Conservation (phyloP, 2,888 invertebrate genomes). For the Dryobota labecula region DNA sequence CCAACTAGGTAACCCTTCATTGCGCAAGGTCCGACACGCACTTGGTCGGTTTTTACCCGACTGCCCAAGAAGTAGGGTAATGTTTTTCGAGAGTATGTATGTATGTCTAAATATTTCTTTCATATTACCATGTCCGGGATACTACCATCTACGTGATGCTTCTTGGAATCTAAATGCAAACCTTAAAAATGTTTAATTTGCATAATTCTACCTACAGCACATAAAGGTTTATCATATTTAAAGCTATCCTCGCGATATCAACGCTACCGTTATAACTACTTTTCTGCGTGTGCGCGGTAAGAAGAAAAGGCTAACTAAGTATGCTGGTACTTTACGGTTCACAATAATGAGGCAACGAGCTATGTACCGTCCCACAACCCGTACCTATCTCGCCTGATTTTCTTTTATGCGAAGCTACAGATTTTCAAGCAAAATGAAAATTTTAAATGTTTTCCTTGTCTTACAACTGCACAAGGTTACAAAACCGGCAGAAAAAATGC, state of each 20-base stretch:
- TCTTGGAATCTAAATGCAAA: slow-evolving; percentile 1
- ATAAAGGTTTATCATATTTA: not conserved
- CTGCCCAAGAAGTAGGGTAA: too few species aligned
- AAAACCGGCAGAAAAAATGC: not conserved
- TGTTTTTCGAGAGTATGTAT: too few species aligned
- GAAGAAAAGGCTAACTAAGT: slow-evolving; percentile 39
- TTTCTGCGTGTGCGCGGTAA: slow-evolving; percentile 36
- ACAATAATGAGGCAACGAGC: slow-evolving; percentile 29
- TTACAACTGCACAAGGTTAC: not conserved
- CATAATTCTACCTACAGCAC: not conserved
- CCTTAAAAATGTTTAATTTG: not conserved
- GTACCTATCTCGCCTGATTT: slow-evolving; percentile 1
- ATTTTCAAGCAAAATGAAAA: not conserved
- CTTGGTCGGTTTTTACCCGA: too few species aligned
- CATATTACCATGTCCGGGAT: not conserved
- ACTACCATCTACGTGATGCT: slow-evolving; percentile 1
- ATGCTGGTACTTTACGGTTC: slow-evolving; percentile 46
- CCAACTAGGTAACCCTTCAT: too few species aligned
- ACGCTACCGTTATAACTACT: slow-evolving; percentile 33
- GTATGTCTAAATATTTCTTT: too few species aligned
- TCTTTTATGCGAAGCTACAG: not conserved
- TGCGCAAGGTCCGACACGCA: too few species aligned
- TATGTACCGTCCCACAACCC: slow-evolving; percentile 9
- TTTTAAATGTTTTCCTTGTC: not conserved
- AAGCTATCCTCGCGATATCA: slow-evolving; percentile 31